Percentiles rank a stretch among this genome's conserved stretches.
These are phyloP conservation scores for Rhineura floridana DNA, from an alignment of 2,113 vertebrate species.

Conservation along the genomic window DNA sequence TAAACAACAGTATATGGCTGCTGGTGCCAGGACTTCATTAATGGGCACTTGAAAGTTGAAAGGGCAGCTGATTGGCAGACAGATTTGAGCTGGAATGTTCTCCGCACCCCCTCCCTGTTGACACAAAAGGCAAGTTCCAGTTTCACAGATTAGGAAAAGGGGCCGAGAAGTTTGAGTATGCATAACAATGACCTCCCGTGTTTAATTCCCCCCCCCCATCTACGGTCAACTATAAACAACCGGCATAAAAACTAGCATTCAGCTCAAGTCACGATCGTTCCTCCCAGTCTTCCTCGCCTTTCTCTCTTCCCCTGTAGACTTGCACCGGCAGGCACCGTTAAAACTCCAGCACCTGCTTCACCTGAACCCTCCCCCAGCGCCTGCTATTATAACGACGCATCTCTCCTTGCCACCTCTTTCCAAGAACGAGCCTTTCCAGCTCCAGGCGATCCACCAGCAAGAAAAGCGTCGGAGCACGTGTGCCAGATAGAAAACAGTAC, in stretches of 20 bases:
- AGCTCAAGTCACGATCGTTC: not conserved
- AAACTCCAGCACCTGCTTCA: constrained; percentile 69
- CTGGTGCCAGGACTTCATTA: not conserved
- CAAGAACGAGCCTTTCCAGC: not conserved
- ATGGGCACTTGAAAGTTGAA: constrained; percentile 37
- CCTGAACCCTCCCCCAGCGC: constrained; percentile 46
- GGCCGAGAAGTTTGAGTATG: constrained; percentile 58
- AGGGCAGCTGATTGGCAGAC: constrained; percentile 22
- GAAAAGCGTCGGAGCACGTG: too few relatives aligned
- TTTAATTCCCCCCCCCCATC: accelerated
- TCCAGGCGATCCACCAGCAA: too few relatives aligned
- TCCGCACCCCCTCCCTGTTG: constrained; percentile 29
- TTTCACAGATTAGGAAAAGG: constrained; percentile 27
- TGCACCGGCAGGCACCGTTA: constrained; percentile 44
- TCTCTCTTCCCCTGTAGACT: constrained; percentile 32
- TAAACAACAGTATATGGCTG: not conserved
- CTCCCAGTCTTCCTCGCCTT: not conserved
- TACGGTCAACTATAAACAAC: not conserved
- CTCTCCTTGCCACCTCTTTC: not conserved
- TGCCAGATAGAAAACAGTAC: too few relatives aligned
- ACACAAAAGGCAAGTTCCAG: constrained; percentile 39
- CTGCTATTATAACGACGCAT: constrained; percentile 41
- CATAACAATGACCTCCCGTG: constrained; percentile 1
- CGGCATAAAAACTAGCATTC: constrained; percentile 10
- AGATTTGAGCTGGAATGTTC: constrained; percentile 41